Evolutionary conservation across 2,888 invertebrate species (phyloP), one percentile per base, ranked within the genome.

Genomic region (Diachrysia chrysitis): DNA sequence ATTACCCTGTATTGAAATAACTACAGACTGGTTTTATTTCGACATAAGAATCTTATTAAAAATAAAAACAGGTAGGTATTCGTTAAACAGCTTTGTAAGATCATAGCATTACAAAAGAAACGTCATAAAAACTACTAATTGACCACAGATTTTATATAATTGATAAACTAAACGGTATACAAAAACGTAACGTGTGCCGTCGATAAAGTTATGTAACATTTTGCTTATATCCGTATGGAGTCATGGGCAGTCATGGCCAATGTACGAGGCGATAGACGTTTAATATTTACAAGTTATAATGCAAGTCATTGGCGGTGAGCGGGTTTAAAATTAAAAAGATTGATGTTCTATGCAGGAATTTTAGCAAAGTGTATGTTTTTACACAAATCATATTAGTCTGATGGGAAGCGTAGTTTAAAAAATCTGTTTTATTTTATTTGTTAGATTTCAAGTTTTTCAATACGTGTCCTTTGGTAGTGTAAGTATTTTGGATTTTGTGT

Each of bases 171-270:
- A 61, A 66, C 17, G 48, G 17, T 10, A 19, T 4, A 56, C 64
- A 76, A 79, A 75, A 69, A 72, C 51, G 66, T 48, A 63, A 64
- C 66, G 63, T 56, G 51, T 61, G 58, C 83, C 84, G 81, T 86
- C 85, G 82, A 83, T 86, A 83, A 10, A 32, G 81, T 79, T 82
- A 78, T 77, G 77, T 56, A 86, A 83, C 76, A 84, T 85, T 87
- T 85, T 79, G 84, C 85, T 48, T 12, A 57, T 78, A 81, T 87
- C 77, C 78, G 85, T 87, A 81, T 79, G 80, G 86, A 90, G 88
- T 90, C 90, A 90, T 82, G 87, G 87, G 69, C 86, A 89, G 86
- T 90, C 90, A 89, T 89, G 93, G 92, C 91, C 90, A 92, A 89
- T 83, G 89, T 86, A 87, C 89, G 85, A 72, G 73, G 75, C 65